phyloP scores from a whole-genome alignment of 2,797 vertebrate species.

The Tenualosa thibaudeaui region DNA sequence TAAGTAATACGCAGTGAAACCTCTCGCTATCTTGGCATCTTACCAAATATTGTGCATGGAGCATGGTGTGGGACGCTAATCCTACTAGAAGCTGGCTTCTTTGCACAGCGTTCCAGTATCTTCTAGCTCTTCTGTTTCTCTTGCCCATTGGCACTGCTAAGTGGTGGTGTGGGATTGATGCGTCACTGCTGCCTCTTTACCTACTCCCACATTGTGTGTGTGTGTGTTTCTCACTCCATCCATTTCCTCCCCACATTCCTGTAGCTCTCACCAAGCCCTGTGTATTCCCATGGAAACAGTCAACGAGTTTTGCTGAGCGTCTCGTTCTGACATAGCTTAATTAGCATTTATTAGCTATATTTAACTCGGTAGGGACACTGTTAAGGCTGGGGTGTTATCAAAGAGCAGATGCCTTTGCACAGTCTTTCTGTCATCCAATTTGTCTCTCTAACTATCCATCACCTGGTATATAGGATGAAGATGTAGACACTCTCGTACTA shows the following conservation, averaged over 20 bases:
- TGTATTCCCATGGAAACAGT: slow-evolving; percentile 13
- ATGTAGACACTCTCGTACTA: no score
- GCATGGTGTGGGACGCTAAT: neutral
- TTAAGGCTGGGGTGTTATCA: slow-evolving; percentile 7
- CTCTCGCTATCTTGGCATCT: neutral
- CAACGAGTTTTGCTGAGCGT: neutral
- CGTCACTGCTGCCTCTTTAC: neutral
- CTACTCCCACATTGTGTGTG: neutral
- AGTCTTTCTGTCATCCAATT: neutral
- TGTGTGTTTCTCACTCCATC: neutral
- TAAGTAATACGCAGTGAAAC: neutral
- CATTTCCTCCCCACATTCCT: neutral
- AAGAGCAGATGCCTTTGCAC: neutral
- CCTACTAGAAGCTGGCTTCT: neutral
- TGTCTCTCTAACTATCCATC: neutral
- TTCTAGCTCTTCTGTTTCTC: neutral
- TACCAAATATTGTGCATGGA: neutral
- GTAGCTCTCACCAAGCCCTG: neutral
- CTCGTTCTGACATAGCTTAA: neutral
- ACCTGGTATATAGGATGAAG: no score
- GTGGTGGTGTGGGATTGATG: neutral
- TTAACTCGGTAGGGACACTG: neutral
- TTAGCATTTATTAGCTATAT: slow-evolving; percentile 23
- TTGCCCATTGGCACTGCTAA: neutral
- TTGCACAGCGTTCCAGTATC: neutral